Conservation (phyloP, 2,797 vertebrate species). For the Danio tinwini region DNA sequence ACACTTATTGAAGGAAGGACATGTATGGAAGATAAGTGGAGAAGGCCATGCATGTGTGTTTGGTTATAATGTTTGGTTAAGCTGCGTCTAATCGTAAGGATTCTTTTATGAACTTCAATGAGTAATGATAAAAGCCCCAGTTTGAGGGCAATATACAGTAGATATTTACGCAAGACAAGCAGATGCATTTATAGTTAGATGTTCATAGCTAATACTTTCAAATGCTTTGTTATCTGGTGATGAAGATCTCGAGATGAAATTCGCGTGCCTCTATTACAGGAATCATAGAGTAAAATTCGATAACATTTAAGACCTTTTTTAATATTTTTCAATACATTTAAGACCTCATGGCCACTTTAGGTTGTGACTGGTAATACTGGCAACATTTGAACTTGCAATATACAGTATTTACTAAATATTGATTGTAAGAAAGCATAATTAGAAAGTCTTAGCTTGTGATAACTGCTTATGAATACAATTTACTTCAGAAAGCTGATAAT, state of each 20-base stretch:
- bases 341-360: too few relatives aligned
- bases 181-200: slow-evolving; percentile 6
- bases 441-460: too few relatives aligned
- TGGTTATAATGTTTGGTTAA: slow-evolving; percentile 35
- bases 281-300: too few relatives aligned
- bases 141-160: neutral
- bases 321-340: too few relatives aligned
- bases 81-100: slow-evolving; percentile 26
- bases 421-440: too few relatives aligned
- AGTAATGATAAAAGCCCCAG: slow-evolving; percentile 12
- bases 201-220: neutral
- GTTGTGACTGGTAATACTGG: too few relatives aligned
- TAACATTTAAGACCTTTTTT: too few relatives aligned
- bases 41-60: neutral
- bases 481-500: too few relatives aligned
- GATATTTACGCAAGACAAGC: slow-evolving; percentile 19
- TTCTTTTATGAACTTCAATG: slow-evolving; percentile 12
- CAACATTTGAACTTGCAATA: too few relatives aligned
- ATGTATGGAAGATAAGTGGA: slow-evolving; percentile 9
- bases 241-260: neutral
- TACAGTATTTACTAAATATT: too few relatives aligned
- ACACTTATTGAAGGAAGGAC: slow-evolving; percentile 29
- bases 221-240: neutral
- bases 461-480: too few relatives aligned
- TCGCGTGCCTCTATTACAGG: neutral